Percentiles rank a stretch among this genome's conserved stretches.
Conservation (phyloP, 2,113 vertebrate genomes). For the Isichthys henryi region DNA sequence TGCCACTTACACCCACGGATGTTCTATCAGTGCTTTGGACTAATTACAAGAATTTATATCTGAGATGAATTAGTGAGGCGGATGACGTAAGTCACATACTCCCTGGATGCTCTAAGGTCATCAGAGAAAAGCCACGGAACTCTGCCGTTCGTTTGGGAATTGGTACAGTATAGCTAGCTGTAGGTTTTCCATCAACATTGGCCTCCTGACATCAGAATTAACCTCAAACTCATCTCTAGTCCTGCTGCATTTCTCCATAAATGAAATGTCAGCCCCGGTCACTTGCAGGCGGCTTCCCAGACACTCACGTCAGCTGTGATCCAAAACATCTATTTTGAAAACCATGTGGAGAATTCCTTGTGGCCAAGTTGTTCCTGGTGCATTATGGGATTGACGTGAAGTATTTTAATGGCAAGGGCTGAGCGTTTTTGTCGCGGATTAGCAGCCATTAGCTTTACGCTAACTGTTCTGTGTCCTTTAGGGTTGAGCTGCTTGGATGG, state of each 20-base stretch:
- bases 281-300: neutral
- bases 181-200: slow-evolving; percentile 10
- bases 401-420: neutral
- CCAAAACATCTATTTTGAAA: neutral
- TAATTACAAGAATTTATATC: slow-evolving; percentile 9
- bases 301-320: neutral
- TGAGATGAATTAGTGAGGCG: slow-evolving; percentile 6
- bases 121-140: neutral
- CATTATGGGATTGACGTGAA: neutral
- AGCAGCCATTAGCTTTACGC: neutral
- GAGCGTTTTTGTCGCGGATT: neutral
- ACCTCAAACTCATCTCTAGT: neutral
- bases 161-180: neutral
- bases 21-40: neutral
- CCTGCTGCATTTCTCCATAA: neutral
- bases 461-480: neutral
- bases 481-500: neutral
- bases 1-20: slow-evolving; percentile 4
- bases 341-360: neutral
- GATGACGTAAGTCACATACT: neutral
- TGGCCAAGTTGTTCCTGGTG: neutral
- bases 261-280: neutral
- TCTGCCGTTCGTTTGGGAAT: neutral
- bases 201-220: neutral
- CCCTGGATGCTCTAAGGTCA: neutral